Evolutionary conservation across 2,888 invertebrate genomes (phyloP), one percentile per base, ranked within the genome.

Genomic region (Lepetodrilus schrolli): DNA sequence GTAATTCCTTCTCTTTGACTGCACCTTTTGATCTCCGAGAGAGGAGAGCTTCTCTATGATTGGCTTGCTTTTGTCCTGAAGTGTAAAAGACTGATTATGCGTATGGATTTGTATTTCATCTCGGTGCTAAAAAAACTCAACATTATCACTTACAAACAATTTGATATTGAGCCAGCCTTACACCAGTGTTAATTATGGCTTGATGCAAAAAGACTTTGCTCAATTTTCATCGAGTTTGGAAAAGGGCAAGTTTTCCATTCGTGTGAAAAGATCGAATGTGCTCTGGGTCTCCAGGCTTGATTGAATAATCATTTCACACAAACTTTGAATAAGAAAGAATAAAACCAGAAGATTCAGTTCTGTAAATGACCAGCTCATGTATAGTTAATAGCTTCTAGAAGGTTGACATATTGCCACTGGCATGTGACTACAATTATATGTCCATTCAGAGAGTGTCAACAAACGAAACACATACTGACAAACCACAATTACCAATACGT

Each of bases 271-370:
- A 58, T 58, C 58, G 58, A 58, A 58, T 17, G 21, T 30, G 30
- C 17, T 17, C 58, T 34, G n/a, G 34, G 26, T 58, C 58, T 34
- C n/a, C 13, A 30, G 21, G 10, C 58, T 58, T 30, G 58, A 58
- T 58, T 58, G 58, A 58, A 58, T 58, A 58, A 58, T 58, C 26
- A 58, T 58, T 58, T 58, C 58, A 58, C 58, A 58, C 58, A 58
- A 58, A 58, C 34, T 58, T 58, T 58, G 34, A 58, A 58, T 58
- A 58, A 58, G 26, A 34, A 58, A 34, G 58, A 58, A 58, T 58
- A 58, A 34, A 58, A 30, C 30, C 58, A 58, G 34, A 58, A 58
- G 34, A 58, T 58, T 58, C 58, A 30, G 17, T 34, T 58, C 34
- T 58, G 58, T 58, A 58, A 58, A 58, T 58, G 58, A 58, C 58